These are phyloP conservation scores for Rhombomys opimus DNA, from an alignment of 2,113 vertebrate species.

Conservation along the genomic window DNA sequence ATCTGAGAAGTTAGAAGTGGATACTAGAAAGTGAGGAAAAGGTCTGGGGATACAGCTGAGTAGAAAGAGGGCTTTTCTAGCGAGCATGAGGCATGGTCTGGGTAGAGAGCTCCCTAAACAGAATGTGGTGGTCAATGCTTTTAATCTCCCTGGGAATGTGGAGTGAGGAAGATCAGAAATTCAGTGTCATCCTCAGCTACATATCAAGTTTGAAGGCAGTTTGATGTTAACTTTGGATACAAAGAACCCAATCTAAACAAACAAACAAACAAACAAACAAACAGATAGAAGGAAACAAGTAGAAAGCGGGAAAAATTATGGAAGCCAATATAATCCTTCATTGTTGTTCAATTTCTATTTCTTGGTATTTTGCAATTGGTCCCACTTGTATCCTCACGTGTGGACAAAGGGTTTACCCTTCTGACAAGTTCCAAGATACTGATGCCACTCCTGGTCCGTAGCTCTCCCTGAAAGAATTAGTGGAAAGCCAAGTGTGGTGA, in stretches of 20 bases:
- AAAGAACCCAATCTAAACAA: background rate
- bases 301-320: background rate
- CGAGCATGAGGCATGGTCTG: too few relatives aligned
- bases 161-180: background rate
- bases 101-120: background rate
- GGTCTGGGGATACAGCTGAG: background rate
- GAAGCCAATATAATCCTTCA: background rate
- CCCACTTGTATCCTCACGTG: background rate
- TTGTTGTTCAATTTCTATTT: constrained; percentile 55
- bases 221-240: background rate
- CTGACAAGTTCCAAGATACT: constrained; percentile 25
- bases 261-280: background rate
- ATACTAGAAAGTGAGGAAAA: background rate
- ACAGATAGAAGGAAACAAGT: background rate
- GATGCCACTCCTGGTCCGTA: background rate
- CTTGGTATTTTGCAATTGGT: constrained; percentile 48
- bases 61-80: background rate
- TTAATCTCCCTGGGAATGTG: background rate
- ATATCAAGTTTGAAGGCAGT: background rate
- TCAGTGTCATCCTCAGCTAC: background rate
- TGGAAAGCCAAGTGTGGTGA: background rate
- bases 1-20: constrained; percentile 6
- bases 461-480: background rate
- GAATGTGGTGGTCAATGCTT: background rate
- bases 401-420: background rate